phyloP scores from a whole-genome alignment of 2,888 invertebrate genomes.

The Thereva unica region DNA sequence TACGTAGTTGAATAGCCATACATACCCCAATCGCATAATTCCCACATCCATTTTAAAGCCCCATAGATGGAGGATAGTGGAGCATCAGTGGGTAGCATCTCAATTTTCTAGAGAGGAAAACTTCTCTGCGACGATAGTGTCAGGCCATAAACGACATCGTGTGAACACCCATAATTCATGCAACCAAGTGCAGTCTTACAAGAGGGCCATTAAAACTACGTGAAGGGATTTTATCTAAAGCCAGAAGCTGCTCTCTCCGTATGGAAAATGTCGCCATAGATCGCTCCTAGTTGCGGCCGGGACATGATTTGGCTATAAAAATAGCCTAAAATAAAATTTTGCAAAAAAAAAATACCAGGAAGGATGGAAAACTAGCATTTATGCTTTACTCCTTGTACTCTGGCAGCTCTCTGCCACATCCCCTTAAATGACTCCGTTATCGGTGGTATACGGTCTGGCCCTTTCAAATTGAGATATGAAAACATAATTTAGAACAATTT shows the following conservation, averaged over 20 bases:
- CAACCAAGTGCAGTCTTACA: slow-evolving; percentile 31
- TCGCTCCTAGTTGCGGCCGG: slow-evolving; percentile 8
- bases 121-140: slow-evolving; percentile 26
- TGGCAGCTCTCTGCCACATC: slow-evolving; percentile 13
- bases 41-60: no score
- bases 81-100: slow-evolving; percentile 6
- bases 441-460: slow-evolving; percentile 23
- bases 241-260: slow-evolving; percentile 4
- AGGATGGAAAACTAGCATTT: slow-evolving; percentile 23
- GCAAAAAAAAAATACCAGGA: background rate
- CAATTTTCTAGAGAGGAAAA: slow-evolving; percentile 21
- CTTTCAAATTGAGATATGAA: slow-evolving; percentile 33
- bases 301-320: slow-evolving; percentile 30
- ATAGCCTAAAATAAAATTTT: slow-evolving; percentile 33
- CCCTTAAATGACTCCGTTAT: slow-evolving; percentile 35
- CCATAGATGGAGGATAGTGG: background rate
- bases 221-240: slow-evolving; percentile 26
- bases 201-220: slow-evolving; percentile 35
- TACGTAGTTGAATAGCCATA: background rate
- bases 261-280: slow-evolving; percentile 15
- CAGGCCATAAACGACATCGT: slow-evolving; percentile 33
- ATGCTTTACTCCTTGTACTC: slow-evolving; percentile 28
- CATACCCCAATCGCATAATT: no score
- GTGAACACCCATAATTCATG: slow-evolving; percentile 31
- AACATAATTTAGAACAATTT: slow-evolving; percentile 35